phyloP scores from a whole-genome alignment of 2,113 vertebrate genomes.

The Dinomys branickii region DNA sequence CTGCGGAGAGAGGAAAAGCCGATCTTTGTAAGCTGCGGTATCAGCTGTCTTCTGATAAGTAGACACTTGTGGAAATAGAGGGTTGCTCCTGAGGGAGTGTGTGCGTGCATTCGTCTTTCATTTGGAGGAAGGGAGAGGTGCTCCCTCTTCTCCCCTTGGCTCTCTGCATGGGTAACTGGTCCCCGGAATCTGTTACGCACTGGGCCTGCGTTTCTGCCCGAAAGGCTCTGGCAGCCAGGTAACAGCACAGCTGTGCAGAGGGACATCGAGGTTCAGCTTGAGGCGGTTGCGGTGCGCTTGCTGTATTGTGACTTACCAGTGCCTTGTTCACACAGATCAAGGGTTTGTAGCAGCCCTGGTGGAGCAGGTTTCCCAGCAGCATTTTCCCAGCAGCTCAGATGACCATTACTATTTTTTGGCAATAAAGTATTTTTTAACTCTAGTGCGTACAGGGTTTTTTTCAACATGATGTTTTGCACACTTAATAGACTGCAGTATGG shows the following conservation, averaged over 20 bases:
- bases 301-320: background rate
- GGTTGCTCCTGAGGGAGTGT: constrained; percentile 70
- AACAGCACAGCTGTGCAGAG: constrained; percentile 72
- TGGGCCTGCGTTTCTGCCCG: constrained; percentile 74
- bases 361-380: background rate
- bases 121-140: constrained; percentile 62
- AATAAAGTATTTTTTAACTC: background rate
- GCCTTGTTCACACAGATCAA: background rate
- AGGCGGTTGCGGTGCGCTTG: background rate
- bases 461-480: background rate
- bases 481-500: background rate
- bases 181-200: constrained; percentile 80
- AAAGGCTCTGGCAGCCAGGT: constrained; percentile 61
- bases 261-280: constrained; percentile 27
- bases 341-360: background rate
- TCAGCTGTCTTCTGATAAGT: background rate
- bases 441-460: background rate
- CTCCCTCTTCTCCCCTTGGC: constrained; percentile 66
- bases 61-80: constrained; percentile 82
- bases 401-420: background rate
- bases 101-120: constrained; percentile 55
- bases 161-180: constrained; percentile 75
- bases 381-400: background rate
- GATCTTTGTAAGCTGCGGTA: background rate
- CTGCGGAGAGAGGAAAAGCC: background rate